Evolutionary conservation across 2,888 invertebrate species (phyloP).

Genomic region (Harmothoe impar): DNA sequence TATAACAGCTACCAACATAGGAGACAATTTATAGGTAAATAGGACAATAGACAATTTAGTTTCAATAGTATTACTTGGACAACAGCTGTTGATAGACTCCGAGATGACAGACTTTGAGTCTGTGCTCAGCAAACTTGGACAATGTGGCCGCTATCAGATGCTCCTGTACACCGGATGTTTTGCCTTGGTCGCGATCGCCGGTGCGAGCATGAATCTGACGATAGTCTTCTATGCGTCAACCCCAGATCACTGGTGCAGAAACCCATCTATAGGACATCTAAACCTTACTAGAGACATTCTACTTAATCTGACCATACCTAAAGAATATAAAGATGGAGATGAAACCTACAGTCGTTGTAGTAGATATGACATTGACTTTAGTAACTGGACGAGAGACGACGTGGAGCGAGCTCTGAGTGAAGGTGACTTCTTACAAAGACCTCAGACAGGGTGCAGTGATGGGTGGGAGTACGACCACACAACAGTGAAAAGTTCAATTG

Average conservation of each 20-base stretch:
- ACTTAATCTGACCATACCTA: no score
- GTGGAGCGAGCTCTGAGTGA: background rate
- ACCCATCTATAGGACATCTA: background rate
- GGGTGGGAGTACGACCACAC: background rate
- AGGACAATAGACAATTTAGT: no score
- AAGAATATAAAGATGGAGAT: background rate
- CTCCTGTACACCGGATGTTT: background rate
- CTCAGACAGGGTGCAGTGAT: background rate
- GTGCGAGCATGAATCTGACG: background rate
- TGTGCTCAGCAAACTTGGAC: background rate
- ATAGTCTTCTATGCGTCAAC: conserved; percentile 7
- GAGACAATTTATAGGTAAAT: no score
- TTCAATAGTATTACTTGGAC: no score
- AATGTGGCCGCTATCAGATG: background rate
- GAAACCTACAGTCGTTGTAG: background rate
- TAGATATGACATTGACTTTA: background rate
- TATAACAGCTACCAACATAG: no score
- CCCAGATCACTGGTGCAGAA: conserved; percentile 13
- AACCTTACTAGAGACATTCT: background rate
- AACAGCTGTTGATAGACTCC: no score
- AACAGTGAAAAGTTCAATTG: background rate
- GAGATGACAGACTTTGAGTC: background rate
- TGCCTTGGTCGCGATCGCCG: background rate
- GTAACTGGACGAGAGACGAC: no score
- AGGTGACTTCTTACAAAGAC: background rate